Conservation (phyloP, 2,888 invertebrate species). For the Acutogordius australiensis region DNA sequence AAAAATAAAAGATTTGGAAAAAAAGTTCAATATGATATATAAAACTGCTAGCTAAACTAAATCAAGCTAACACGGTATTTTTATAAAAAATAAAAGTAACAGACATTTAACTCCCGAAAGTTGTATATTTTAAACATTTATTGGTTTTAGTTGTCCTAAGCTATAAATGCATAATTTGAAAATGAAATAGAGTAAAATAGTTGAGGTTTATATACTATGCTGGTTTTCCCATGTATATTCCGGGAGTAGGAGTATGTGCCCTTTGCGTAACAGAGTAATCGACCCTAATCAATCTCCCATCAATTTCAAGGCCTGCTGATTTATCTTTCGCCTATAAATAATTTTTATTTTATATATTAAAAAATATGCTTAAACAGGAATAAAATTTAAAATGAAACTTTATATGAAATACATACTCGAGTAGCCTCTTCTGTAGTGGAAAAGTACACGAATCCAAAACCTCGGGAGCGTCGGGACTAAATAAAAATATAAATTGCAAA, state of each 20-base stretch:
- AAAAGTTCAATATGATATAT: no score
- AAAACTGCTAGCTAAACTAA: no score
- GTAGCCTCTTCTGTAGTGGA: slow-evolving; percentile 17
- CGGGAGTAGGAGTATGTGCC: slow-evolving; percentile 20
- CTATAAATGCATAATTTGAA: background rate
- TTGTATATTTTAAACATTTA: no score
- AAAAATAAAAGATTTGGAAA: no score
- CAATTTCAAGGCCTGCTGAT: slow-evolving; percentile 15
- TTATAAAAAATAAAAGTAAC: background rate
- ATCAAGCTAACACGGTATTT: background rate
- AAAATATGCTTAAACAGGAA: slow-evolving; percentile 13
- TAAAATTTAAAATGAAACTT: background rate
- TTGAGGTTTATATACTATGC: background rate
- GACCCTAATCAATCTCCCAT: slow-evolving; percentile 18
- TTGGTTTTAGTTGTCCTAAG: no score
- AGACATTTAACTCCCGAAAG: background rate
- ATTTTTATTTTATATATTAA: background rate
- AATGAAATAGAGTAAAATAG: background rate
- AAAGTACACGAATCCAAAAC: slow-evolving; percentile 20
- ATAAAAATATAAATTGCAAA: slow-evolving; percentile 13
- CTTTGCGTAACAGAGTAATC: slow-evolving; percentile 19
- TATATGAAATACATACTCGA: slow-evolving; percentile 15
- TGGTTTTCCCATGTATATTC: slow-evolving; percentile 18
- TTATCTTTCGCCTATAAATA: slow-evolving; percentile 15
- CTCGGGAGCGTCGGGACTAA: slow-evolving; percentile 18